These are phyloP conservation scores for Misgurnus mizolepis DNA, from an alignment of 2,113 vertebrate species.

Conservation along the genomic window DNA sequence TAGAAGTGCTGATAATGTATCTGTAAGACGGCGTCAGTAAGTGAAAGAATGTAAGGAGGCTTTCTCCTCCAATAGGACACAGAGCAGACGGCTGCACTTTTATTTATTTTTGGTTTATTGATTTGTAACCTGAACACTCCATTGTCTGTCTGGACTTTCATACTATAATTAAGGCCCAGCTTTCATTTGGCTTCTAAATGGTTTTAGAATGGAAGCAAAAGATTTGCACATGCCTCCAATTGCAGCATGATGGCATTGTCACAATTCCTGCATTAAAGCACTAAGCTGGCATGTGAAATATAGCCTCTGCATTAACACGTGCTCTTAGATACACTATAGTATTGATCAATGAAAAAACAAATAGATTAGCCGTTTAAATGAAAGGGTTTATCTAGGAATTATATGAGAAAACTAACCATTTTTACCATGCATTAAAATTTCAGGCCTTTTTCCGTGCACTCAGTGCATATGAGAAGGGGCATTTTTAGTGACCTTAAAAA, in stretches of 20 bases:
- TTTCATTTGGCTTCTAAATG: constrained; percentile 45
- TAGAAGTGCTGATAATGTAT: constrained; percentile 53
- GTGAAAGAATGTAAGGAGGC: constrained; percentile 42
- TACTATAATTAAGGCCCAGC: constrained; percentile 31
- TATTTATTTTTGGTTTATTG: constrained; percentile 51
- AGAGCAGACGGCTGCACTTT: constrained; percentile 12
- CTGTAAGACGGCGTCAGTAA: constrained; percentile 42
- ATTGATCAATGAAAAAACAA: neutral
- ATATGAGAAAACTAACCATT: neutral
- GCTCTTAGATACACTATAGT: neutral
- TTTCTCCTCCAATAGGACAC: neutral
- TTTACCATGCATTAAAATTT: neutral
- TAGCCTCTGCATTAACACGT: neutral
- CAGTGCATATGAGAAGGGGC: too few relatives aligned
- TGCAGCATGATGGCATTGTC: neutral
- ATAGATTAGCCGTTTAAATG: neutral
- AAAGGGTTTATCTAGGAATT: neutral
- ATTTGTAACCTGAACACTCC: constrained; percentile 48
- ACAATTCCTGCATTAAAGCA: neutral
- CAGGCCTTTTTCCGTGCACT: neutral
- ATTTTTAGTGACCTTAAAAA: too few relatives aligned
- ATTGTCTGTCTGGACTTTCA: constrained; percentile 40
- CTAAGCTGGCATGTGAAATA: neutral
- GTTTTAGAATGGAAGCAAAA: constrained; percentile 36
- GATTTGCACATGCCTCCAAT: constrained; percentile 8